Base-by-base conservation (phyloP, 2,113 vertebrate genomes). In the Halcyon malimbica region DNA sequence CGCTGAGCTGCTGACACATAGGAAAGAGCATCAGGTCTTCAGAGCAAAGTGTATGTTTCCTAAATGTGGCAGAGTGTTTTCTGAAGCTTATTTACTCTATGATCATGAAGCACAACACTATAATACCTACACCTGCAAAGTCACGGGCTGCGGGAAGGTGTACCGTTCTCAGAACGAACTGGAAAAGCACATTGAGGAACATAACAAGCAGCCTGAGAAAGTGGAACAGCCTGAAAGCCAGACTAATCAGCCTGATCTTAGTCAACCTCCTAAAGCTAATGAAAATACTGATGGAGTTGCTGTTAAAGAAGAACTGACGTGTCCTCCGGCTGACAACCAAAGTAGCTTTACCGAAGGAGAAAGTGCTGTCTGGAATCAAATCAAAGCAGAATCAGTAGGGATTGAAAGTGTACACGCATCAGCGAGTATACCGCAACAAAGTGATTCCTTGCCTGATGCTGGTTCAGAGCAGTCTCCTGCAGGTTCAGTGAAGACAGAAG, bases 101-200 rank as follows among this genome's bases (percentile, higher is more conserved):
- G 99, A 99, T 90, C 99, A 99, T 1, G 99, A 99, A 98, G 99
- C 99, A 75, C 99, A 99, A 54, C 99, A 99, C 98, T 99, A 99
- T 96, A 99, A 99, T 92, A 99, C 99, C 3, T 99, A 99, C 21
- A 99, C 99, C 9, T 99, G 99, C 97, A 99, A 97, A 97, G 96
- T 97, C 64, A 92, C 90, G 11, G 98, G 97, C 87, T 99, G 99
- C 84, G 99, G 98, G 29, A 99, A 99, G 85, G 98, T 99, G 12
- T 99, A 99, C 79, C 99, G 99, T 89, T 98, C 98, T 86, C 99
- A 99, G 74, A 97, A 94, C 4, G 99, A 99, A 92, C 97, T 99
- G 89, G 99, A 99, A 95, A 97, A 98, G 77, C 99, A 99, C 18
- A 65, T 97, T 74, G 98, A 98, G 53, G 98, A 98, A 46, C 99